Base-by-base conservation (phyloP, 2,888 invertebrate genomes). In the Tridacna crocea region DNA sequence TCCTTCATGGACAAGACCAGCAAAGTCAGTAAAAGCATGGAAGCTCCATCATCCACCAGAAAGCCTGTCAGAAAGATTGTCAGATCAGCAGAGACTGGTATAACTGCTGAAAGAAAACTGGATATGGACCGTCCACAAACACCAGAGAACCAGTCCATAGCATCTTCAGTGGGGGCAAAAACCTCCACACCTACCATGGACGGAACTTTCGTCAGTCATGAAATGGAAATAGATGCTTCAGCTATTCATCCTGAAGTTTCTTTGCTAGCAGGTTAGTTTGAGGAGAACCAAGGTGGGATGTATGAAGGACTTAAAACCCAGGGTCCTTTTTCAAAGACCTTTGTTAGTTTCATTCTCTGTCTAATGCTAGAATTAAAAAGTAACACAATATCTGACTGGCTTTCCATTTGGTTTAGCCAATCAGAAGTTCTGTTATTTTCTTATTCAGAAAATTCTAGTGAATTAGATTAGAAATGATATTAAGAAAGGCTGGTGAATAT, bases 181-280 rank as follows among this genome's bases (percentile, higher is more conserved):
- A 91, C 92, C 0, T 92, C 92, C 0, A 92, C 92, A 11, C 92
- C 92, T 0, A 90, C 90, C 0, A 88, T 86, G 79, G 91, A 91
- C 55, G 88, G 85, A 13, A 87, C 91, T 17, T 66, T 85, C 60
- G 82, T 89, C 24, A 83, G 84, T 12, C 84, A 88, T 68, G 88
- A 90, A 22, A 89, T 91, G 76, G 91, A 91, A 76, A 91, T 91
- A 58, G 92, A 92, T 84, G 90, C 90, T 13, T 92, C 92, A 0
- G 90, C 91, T 11, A 91, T 92, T 73, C 91, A 90, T 36, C 85
- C 91, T n/a, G 89, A 91, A 55, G 80, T 85, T 0, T 90, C 90
- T 0, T 68, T 89, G 26, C 61, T 90, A n/a, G 70, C 70, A n/a
- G 70, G 70, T 70, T 12, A 66, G 66, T 66, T 22, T 12, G 13